Evolutionary conservation across 2,797 vertebrate genomes (phyloP).

Genomic region (Rhinella marina): DNA sequence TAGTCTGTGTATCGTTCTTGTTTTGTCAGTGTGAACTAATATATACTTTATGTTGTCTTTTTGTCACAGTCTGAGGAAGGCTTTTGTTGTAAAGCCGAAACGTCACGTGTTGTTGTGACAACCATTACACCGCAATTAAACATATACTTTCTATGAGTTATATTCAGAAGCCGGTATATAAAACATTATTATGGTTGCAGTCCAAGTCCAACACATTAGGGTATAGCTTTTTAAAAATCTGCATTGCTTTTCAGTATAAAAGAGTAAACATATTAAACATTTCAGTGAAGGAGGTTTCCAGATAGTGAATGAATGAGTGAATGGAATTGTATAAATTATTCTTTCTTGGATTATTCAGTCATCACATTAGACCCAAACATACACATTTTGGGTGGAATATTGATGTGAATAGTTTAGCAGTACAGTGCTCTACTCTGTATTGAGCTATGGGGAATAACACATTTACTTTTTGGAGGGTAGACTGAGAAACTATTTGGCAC

Average conservation of each 20-base stretch:
- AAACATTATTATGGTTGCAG: background rate
- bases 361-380: constrained; percentile 21
- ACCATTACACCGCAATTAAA: too few species aligned
- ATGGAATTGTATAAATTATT: constrained; percentile 16
- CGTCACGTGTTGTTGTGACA: too few species aligned
- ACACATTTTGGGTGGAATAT: constrained; percentile 15
- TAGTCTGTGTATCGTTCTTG: too few species aligned
- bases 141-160: too few species aligned
- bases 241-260: background rate
- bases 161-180: background rate
- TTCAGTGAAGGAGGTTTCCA: background rate
- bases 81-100: too few species aligned
- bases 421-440: constrained; percentile 4
- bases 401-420: background rate
- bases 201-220: constrained; percentile 6
- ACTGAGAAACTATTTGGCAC: constrained; percentile 39
- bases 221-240: background rate
- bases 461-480: constrained; percentile 13
- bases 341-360: constrained; percentile 37
- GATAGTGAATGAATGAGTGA: constrained; percentile 14
- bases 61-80: too few species aligned
- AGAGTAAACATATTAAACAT: constrained; percentile 9
- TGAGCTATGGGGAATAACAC: constrained; percentile 13
- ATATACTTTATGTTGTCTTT: too few species aligned
- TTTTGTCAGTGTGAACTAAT: too few species aligned